Conservation (phyloP, 1,140 invertebrate genomes). For the Drosophila funebris region DNA sequence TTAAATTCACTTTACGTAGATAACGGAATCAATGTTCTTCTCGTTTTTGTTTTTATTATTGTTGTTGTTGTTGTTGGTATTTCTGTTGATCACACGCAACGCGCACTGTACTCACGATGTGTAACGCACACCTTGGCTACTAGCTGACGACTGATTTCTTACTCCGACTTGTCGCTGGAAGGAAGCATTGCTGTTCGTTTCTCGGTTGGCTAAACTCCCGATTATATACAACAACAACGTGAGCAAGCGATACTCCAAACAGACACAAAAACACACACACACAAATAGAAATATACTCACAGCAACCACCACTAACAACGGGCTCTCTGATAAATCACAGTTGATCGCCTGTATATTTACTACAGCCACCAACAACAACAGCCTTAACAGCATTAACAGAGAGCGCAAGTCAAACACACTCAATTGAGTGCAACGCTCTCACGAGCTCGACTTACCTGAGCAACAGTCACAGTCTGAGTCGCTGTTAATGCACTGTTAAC, state of each 20-base stretch:
- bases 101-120: slow-evolving; percentile 61
- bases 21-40: slow-evolving; percentile 4
- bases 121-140: slow-evolving; percentile 80
- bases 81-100: slow-evolving; percentile 27
- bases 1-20: slow-evolving; percentile 33
- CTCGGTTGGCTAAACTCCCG: slow-evolving; percentile 14
- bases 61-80: background rate
- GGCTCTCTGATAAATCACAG: slow-evolving; percentile 68
- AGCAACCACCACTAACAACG: slow-evolving; percentile 8
- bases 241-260: slow-evolving; percentile 12
- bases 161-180: slow-evolving; percentile 65
- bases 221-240: slow-evolving; percentile 46
- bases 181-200: slow-evolving; percentile 68
- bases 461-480: slow-evolving; percentile 18
- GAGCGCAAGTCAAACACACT: slow-evolving; percentile 34
- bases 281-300: background rate
- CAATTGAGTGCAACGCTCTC: slow-evolving; percentile 24
- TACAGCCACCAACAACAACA: slow-evolving; percentile 23
- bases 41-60: background rate
- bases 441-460: slow-evolving; percentile 32
- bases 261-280: slow-evolving; percentile 27
- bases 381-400: slow-evolving; percentile 7
- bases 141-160: slow-evolving; percentile 81
- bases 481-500: slow-evolving; percentile 58
- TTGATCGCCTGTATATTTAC: slow-evolving; percentile 19